Evolutionary conservation across 2,113 vertebrate genomes (phyloP).

Genomic region (Haemorhous mexicanus): DNA sequence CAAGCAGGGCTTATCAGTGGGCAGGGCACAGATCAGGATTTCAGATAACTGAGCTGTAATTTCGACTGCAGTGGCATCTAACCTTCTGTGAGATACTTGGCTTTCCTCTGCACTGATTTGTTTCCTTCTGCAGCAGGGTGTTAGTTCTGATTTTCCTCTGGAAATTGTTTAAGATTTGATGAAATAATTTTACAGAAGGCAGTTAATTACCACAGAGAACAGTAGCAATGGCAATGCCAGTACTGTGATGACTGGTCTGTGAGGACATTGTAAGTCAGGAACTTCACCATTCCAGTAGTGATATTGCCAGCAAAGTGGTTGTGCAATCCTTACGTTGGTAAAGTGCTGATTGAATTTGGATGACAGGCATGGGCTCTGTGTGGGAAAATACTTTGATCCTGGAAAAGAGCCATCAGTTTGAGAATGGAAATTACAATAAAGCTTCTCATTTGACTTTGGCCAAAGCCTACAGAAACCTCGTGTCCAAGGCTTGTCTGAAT

Average conservation of each 20-base stretch:
- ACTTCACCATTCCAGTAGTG: not conserved
- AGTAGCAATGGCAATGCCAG: not conserved
- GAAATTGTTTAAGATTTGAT: not conserved
- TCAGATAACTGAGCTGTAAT: not conserved
- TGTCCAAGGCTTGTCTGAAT: not conserved
- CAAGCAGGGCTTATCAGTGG: not conserved
- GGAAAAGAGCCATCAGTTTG: conserved; percentile 7
- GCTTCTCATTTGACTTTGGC: not conserved
- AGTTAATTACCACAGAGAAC: not conserved
- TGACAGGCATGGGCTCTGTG: not conserved
- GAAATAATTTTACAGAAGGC: not conserved
- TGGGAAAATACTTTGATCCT: conserved; percentile 32
- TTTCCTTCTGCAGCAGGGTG: not conserved
- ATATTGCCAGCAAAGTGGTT: not conserved
- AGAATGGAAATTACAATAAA: not conserved
- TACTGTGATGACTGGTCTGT: not conserved
- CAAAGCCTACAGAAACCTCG: not conserved
- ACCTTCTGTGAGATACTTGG: not conserved
- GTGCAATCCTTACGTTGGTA: not conserved
- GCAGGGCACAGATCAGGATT: not conserved
- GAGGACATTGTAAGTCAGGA: not conserved
- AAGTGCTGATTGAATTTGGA: conserved; percentile 24
- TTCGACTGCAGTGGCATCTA: not conserved
- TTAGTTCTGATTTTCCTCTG: not conserved
- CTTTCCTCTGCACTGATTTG: not conserved